Base-by-base conservation (phyloP, 2,113 vertebrate species). In the Charina bottae region DNA sequence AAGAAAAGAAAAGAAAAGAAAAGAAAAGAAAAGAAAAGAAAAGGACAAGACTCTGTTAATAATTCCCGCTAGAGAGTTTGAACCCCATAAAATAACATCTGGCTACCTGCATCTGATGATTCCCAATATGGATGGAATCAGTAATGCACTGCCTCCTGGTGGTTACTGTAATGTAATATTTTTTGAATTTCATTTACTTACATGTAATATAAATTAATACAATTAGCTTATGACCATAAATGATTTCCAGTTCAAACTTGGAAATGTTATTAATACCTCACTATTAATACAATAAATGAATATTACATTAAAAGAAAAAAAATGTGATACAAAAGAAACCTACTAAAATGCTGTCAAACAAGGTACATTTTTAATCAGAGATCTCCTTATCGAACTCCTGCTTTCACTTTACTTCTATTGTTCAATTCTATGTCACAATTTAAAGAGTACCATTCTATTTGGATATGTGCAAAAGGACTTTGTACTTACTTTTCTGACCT, bases 261-360 rank as follows among this genome's bases (percentile, higher is more conserved):
- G 59, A 62, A 92, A 92, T 9, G 8, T 62, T 90, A 95, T 60
- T 21, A 90, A 72, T 64, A 54, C 93, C 83, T 23, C 64, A 19
- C 7, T 89, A 21, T 90, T 15, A 62, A 26, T 64, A n/a, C 0
- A 59, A 12, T 15, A 83, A 78, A 92, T 59, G 0, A 59, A 13
- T 68, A 53, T 91, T 93, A 28, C 3, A 23, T 4, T 33, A 72
- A 93, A 83, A 54, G 15, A 91, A 55, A 85, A 93, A 3, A 1
- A 54, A 54, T 13, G 17, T 37, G 17, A 49, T 26, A 37, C 23
- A 28, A 78, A 78, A 85, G 12, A 68, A 23, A 49, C 2, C 6
- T 8, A 58, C 0, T 68, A n/a, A 90, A 10, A 86, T 37, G 28
- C 28, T 28, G 6, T 91, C 68, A 68, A 59, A 83, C 37, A 33